Evolutionary conservation across 2,888 invertebrate genomes (phyloP), one percentile per base, ranked within the genome.

Genomic region (Gastrophysa polygoni): DNA sequence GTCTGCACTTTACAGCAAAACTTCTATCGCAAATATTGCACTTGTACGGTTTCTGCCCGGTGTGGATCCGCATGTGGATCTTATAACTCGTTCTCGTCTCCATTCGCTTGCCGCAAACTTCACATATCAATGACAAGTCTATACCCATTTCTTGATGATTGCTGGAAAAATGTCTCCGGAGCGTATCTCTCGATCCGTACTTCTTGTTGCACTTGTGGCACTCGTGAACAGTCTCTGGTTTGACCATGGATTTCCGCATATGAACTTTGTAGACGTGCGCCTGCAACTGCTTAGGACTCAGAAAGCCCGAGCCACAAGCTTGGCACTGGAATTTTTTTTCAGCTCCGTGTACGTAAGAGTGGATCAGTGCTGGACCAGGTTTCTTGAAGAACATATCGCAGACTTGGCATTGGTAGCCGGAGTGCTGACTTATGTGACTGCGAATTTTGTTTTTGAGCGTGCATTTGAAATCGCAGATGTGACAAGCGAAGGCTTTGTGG

Each of bases 1-100:
- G 77, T 77, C 85, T 84, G 77, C 85, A 85, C 70, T 85, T 85
- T 75, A 85, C 84, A 44, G 84, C 85, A 77, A 86, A 86, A 1
- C 84, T 83, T 71, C 85, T 85, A 57, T 83, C 65, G 48, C 75
- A 74, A n/a, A 68, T 59, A 7, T 59, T 57, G 47, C 75, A 75
- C 18, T 62, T 55, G 59, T 66, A 73, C 2, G 86, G 86, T 68
- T 84, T 85, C 16, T 83, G 80, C 4, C 84, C 84, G 0, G 81
- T 80, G 68, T 87, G 87, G 46, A 83, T 82, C 24, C 83, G 75
- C 51, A 83, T 81, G 64, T 87, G 86, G 14, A 82, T 65, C 14
- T 56, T 72, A n/a, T 77, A 62, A 51, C 71, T 68, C 18, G 69
- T 69, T 24, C 63, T 67, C 20, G 68, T 70, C 6, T 66, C 69